Base-by-base conservation (phyloP, 2,113 vertebrate genomes). In the Rhea pennata region DNA sequence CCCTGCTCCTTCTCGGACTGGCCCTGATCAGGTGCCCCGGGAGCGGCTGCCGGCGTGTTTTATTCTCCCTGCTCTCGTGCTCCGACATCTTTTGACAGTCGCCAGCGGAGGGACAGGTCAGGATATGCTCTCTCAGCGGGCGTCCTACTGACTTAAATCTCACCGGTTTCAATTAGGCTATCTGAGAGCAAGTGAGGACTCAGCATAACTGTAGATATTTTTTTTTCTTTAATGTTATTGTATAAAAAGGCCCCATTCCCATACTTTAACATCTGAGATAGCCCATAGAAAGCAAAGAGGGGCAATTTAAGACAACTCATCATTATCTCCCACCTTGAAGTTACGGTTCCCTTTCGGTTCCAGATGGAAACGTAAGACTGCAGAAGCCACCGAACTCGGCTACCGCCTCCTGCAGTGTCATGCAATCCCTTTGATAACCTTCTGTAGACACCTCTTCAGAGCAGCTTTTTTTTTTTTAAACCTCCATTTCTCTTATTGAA, bases 1-100 rank as follows among this genome's bases (percentile, higher is more conserved):
- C 14, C 46, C 48, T 69, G 75, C 39, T 54, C 48, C 50, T 46
- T 48, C n/a, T 33, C 50, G 67, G 44, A 23, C 44, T 23, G 48
- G 31, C 12, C 31, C 13, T 50, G n/a, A 13, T 22, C 9, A 13
- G n/a, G 10, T 15, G 46, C 17, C 33, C 15, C 20, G 42, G 21
- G 23, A 70, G 22, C n/a, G 22, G 67, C 46, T 70, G 21, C 31
- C n/a, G 31, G 42, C 78, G n/a, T 26, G 7, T 72, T 62, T 80
- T n/a, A 36, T 48, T 61, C 8, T 54, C 19, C 36, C 21, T 59
- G 22, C 15, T 22, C 48, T 9, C 24, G 33, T 0, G 2, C 20
- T 70, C 0, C 1, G 3, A 6, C 11, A 40, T 7, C 26, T 24
- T 39, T 80, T 4, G 22, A 44, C 42, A n/a, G 33, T 8, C 12